These are phyloP conservation scores for Aproaerema taeniolella DNA, from an alignment of 2,888 invertebrate genomes.

Conservation along the genomic window DNA sequence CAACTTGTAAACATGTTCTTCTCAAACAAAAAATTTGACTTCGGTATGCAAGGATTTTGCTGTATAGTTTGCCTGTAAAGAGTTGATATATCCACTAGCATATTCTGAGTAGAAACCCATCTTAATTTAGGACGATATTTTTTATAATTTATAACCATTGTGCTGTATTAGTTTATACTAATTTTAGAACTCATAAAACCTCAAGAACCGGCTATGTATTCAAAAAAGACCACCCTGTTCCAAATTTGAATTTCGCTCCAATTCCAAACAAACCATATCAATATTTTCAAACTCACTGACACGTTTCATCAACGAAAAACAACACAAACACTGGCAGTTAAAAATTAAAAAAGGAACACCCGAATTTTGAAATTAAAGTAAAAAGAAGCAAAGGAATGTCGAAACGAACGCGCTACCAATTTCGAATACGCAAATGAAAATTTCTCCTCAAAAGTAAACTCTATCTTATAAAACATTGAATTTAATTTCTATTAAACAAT, in stretches of 20 bases:
- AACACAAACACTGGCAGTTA: conserved; percentile 61
- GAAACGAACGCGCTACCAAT: conserved; percentile 64
- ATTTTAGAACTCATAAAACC: too few species aligned
- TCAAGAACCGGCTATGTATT: too few species aligned
- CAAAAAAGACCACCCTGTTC: not conserved
- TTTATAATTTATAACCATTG: too few species aligned
- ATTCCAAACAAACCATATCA: not conserved
- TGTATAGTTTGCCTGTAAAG: too few species aligned
- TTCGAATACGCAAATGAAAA: conserved; percentile 44
- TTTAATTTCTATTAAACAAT: conserved; percentile 27
- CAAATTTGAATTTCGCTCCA: not conserved
- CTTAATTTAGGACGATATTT: too few species aligned
- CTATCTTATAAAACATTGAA: conserved; percentile 34
- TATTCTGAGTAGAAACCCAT: too few species aligned
- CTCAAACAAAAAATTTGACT: too few species aligned
- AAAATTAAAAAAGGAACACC: conserved; percentile 41
- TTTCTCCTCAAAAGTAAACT: conserved; percentile 36
- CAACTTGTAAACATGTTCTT: too few species aligned
- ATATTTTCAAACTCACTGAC: not conserved
- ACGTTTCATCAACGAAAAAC: conserved; percentile 27
- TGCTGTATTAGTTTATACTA: too few species aligned
- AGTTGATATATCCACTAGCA: too few species aligned
- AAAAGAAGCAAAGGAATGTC: conserved; percentile 61
- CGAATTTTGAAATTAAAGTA: conserved; percentile 65
- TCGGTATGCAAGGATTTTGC: too few species aligned